A percentile compares a stretch with the other conserved stretches of the same genome.
Conservation (phyloP, 2,113 vertebrate genomes). For the Poicephalus meyeri region DNA sequence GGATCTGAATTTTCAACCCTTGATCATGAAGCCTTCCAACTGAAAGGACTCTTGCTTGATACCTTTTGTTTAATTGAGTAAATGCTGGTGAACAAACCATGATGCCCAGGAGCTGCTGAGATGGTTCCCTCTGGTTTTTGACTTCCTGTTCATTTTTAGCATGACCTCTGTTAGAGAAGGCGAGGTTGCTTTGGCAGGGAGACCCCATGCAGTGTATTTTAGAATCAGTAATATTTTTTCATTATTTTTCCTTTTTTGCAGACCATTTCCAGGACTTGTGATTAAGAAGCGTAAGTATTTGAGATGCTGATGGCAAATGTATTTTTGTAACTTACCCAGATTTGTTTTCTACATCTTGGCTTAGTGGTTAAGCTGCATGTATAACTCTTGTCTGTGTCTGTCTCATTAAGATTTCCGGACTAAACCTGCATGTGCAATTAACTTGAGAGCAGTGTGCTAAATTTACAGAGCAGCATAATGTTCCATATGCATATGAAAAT, state of each 20-base stretch:
- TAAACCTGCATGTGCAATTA: neutral
- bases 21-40: neutral
- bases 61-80: neutral
- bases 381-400: neutral
- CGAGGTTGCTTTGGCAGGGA: neutral
- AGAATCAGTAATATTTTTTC: neutral
- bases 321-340: neutral
- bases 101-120: neutral
- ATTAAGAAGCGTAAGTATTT: slow-evolving; percentile 72
- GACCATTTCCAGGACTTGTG: slow-evolving; percentile 72
- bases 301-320: neutral
- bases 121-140: neutral
- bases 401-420: neutral
- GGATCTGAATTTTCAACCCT: neutral
- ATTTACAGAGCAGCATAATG: neutral
- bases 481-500: neutral
- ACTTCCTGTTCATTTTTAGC: neutral
- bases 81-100: neutral
- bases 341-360: neutral
- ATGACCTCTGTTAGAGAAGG: neutral
- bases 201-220: neutral
- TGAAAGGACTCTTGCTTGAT: neutral
- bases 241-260: neutral
- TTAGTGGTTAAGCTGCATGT: neutral
- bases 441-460: neutral